These are phyloP conservation scores for Diploptera punctata DNA, from an alignment of 2,888 invertebrate species.

Conservation along the genomic window DNA sequence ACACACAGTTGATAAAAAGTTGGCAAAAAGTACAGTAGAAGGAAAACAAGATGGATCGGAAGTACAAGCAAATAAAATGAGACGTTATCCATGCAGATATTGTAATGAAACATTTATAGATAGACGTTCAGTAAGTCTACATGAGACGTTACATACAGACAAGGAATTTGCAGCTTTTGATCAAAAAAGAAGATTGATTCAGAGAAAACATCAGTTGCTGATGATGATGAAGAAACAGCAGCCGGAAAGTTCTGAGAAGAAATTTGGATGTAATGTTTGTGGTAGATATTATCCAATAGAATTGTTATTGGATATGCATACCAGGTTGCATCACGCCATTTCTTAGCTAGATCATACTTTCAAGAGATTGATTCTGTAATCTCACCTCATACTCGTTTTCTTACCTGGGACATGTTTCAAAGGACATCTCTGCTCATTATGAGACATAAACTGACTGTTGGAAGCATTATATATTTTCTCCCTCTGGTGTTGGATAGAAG, in stretches of 20 bases:
- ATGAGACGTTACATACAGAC: conserved; percentile 6
- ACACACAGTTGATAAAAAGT: background rate
- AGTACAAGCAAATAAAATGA: background rate
- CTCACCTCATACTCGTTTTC: no score
- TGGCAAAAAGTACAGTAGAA: background rate
- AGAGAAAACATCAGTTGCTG: background rate
- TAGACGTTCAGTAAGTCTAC: background rate
- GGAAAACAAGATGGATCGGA: background rate
- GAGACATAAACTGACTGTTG: no score
- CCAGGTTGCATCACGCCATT: conserved; percentile 4
- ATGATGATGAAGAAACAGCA: conserved; percentile 6
- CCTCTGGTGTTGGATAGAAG: no score
- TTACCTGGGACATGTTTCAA: no score
- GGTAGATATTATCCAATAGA: background rate
- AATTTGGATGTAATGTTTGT: conserved; percentile 3
- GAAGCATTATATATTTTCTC: no score
- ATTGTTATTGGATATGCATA: conserved; percentile 1
- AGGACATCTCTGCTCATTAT: no score
- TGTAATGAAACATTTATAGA: conserved; percentile 7
- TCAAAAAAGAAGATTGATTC: background rate
- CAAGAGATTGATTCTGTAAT: no score
- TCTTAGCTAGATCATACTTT: no score
- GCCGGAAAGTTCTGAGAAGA: background rate
- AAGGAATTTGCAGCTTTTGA: conserved; percentile 15
- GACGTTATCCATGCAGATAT: background rate